Evolutionary conservation across 2,888 invertebrate species (phyloP).

Genomic region (Brachypalpus laphriformis): DNA sequence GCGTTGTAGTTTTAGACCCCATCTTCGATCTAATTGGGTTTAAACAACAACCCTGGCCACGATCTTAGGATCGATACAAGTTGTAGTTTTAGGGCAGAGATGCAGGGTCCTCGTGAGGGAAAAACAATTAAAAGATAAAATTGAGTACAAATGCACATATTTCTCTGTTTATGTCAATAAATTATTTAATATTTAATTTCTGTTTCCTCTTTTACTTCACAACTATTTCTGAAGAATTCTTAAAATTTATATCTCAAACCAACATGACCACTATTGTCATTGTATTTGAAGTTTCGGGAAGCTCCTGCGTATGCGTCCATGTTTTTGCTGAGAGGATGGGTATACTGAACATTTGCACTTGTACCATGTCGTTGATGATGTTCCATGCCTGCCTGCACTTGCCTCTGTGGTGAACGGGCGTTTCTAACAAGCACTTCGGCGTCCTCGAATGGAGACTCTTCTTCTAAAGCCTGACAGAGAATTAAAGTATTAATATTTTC

Average conservation of each 20-base stretch:
- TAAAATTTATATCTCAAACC: conserved; percentile 44
- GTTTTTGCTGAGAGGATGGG: conserved; percentile 12
- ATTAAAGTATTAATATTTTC: neutral
- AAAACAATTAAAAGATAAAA: too few species aligned
- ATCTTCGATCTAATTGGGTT: too few species aligned
- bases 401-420: conserved; percentile 30
- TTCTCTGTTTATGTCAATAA: too few species aligned
- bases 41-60: too few species aligned
- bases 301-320: conserved; percentile 33
- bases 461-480: neutral
- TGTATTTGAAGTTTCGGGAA: conserved; percentile 44
- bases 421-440: neutral
- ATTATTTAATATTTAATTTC: too few species aligned
- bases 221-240: too few species aligned
- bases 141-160: too few species aligned
- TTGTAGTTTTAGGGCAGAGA: too few species aligned
- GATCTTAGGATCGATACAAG: too few species aligned
- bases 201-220: too few species aligned
- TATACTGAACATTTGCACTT: conserved; percentile 30
- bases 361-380: neutral
- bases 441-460: neutral
- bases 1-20: too few species aligned
- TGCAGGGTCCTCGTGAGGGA: too few species aligned
- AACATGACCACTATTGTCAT: conserved; percentile 51
- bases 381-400: neutral